A percentile compares a stretch with the other conserved stretches of the same genome.
Evolutionary conservation across 2,113 vertebrate genomes (phyloP).

Genomic region (Ibidorhyncha struthersii): DNA sequence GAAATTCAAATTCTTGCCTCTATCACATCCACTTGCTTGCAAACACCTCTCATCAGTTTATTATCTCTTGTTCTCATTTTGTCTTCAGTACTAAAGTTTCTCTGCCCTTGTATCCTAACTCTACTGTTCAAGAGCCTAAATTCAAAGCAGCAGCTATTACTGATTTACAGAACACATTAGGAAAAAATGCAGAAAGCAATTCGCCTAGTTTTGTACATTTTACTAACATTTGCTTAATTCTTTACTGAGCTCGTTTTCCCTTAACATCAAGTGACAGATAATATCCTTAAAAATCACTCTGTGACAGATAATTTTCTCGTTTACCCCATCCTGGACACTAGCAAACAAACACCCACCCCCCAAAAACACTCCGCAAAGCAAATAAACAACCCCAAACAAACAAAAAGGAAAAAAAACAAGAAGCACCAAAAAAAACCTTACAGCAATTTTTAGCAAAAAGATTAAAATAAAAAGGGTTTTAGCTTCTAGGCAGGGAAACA

Average conservation of each 20-base stretch:
- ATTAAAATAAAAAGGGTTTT: fast-evolving
- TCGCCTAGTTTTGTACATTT: background rate
- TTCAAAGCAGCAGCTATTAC: background rate
- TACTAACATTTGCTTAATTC: background rate
- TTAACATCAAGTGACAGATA: background rate
- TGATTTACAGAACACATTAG: background rate
- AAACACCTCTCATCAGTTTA: background rate
- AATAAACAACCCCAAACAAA: background rate
- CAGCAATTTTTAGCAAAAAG: background rate
- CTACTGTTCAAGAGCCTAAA: background rate
- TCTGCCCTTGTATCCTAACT: background rate
- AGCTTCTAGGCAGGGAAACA: background rate
- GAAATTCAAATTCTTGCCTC: background rate
- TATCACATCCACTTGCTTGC: background rate
- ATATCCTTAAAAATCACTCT: background rate
- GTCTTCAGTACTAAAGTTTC: background rate
- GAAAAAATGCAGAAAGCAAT: background rate
- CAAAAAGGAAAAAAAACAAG: background rate
- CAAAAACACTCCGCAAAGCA: background rate
- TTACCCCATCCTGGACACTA: background rate
- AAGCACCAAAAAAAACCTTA: background rate
- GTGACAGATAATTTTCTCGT: background rate
- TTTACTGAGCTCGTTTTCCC: background rate
- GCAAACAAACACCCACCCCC: background rate
- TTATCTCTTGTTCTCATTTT: background rate